Evolutionary conservation across 2,888 invertebrate species (phyloP).

Genomic region (Didymodactylos carnosus): DNA sequence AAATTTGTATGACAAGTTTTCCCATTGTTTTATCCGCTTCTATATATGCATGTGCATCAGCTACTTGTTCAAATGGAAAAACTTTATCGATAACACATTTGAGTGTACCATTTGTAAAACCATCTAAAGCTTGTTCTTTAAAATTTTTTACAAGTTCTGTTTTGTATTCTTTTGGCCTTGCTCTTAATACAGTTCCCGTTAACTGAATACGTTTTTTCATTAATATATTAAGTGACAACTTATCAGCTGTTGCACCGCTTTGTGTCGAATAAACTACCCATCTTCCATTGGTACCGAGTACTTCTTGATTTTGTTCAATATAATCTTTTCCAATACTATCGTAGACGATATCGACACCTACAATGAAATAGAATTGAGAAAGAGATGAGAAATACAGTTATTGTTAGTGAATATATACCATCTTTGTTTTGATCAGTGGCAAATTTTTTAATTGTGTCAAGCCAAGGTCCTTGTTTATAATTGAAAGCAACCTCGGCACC

Average conservation of each 20-base stretch:
- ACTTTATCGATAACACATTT: slow-evolving; percentile 24
- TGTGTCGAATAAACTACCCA: slow-evolving; percentile 33
- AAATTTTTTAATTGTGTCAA: not conserved
- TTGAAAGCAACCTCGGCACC: slow-evolving; percentile 30
- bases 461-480: slow-evolving; percentile 25
- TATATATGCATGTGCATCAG: slow-evolving; percentile 27
- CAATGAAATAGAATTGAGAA: slow-evolving; percentile 18
- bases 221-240: slow-evolving; percentile 23
- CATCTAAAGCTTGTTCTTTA: slow-evolving; percentile 19
- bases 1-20: slow-evolving; percentile 24
- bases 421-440: not conserved
- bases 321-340: slow-evolving; percentile 34
- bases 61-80: slow-evolving; percentile 23
- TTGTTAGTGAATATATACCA: not conserved
- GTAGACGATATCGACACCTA: slow-evolving; percentile 31
- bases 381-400: not conserved
- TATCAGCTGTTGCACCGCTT: slow-evolving; percentile 26
- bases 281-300: slow-evolving; percentile 26
- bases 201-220: slow-evolving; percentile 26
- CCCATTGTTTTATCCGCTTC: slow-evolving; percentile 29
- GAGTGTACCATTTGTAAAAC: slow-evolving; percentile 23
- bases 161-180: slow-evolving; percentile 29
- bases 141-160: slow-evolving; percentile 24
- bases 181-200: slow-evolving; percentile 24
- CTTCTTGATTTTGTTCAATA: slow-evolving; percentile 28